Evolutionary conservation across 1,140 invertebrate species (phyloP), one percentile per base, ranked within the genome.

Genomic region (Bradysia coprophila): DNA sequence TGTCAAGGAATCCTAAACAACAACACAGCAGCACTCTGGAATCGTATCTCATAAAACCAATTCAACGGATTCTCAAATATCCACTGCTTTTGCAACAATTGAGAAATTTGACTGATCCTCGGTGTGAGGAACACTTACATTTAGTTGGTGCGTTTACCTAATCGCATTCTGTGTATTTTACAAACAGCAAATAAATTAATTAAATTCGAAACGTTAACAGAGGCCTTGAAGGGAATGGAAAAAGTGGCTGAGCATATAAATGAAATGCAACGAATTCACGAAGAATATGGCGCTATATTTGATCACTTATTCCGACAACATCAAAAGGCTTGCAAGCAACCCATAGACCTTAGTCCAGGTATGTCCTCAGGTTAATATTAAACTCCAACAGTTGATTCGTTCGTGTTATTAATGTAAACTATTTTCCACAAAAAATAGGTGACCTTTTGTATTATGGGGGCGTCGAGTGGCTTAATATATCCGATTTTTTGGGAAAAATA

Each of bases 201-300:
- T n/a, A n/a, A n/a, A n/a, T n/a, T n/a, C n/a, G 28, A 31, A 8
- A n/a, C 8, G 8, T 21, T 22, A 9, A 48, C 72, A 89, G 87
- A 90, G 70, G 85, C 88, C 43, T 68, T 92, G 21, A 86, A 88
- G 57, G 86, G 86, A 44, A 97, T 98, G 92, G 93, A 98, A 62
- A 91, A 94, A 62, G 92, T 97, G 41, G 94, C 93, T n/a, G 92
- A 96, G 66, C 94, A 98, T 63, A 96, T 98, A 51, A 98, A 98
- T 64, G 93, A 98, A 69, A 97, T 97, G 93, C 93, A 97, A 71
- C 76, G 93, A 68, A 95, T 98, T 55, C 93, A 96, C 62, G 93
- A 98, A 69, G 93, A 98, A 67, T 98, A 97, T 63, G 93, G 93
- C 44, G 86, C 88, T 48, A 94, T 97, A 61, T 96, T 98, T 66